Evolutionary conservation across 2,797 vertebrate species (phyloP), one percentile per base, ranked within the genome.

Genomic region (Emydoidea blandingii): DNA sequence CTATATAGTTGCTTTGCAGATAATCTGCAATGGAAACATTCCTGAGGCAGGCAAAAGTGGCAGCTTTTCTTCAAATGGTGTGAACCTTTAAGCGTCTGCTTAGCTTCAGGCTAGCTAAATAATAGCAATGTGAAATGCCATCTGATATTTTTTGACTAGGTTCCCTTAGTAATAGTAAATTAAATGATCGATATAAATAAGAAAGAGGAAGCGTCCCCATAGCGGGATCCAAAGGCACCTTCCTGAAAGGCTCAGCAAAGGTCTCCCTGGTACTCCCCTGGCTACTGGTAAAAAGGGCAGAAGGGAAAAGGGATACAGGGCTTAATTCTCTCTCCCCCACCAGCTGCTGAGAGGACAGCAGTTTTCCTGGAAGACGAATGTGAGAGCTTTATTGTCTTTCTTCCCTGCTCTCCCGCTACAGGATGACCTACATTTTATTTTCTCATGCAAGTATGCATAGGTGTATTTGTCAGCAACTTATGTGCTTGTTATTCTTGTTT

Each of bases 221-320:
- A 49, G 0, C 0, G 2, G 72, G 3, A 1, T 15, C 59, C 59
- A 34, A 62, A 62, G 14, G 83, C 4, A 4, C 0, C 0, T 27
- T 9, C 23, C 37, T 50, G 86, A 87, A 85, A 23, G 25, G 82
- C 11, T 29, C 27, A 52, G 68, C 3, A 81, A 31, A 72, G 4
- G 2, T 44, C 4, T n/a, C 65, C 47, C n/a, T 83, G 10, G 53
- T 41, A 37, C 15, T 92, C n/a, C 37, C n/a, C 31, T 52, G 47
- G n/a, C 79, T 94, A 0, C 50, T 14, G 79, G 31, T 4, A 31
- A 94, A 78, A 50, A 62, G 31, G 37, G 16, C 2, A 34, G 19
- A 34, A 23, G 47, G 29, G 57, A 14, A 59, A 59, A 87, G 50
- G 85, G 18, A 79, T 2, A 62, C 52, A 82, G 84, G 68, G 68